Base-by-base conservation (phyloP, 2,797 vertebrate genomes). In the Dryobates pubescens region DNA sequence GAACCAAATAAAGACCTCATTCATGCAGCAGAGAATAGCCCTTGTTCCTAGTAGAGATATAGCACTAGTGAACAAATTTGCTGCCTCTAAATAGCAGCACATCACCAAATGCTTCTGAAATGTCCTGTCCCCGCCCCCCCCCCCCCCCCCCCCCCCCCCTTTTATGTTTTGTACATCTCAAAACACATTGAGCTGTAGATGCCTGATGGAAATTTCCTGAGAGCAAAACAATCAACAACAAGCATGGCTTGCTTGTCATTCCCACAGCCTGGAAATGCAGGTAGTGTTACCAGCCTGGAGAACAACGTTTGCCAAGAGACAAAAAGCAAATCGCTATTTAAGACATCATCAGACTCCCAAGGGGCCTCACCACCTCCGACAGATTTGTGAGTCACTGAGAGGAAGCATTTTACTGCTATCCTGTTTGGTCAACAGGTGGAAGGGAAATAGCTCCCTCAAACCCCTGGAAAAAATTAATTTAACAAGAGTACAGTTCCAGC, bases 361-460 rank as follows among this genome's bases (percentile, higher is more conserved):
- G 7, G 93, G 92, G 92, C 85, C 80, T 91, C 92, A 89, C 93
- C 93, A 80, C 92, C 90, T 95, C 94, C 32, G 47, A 94, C 93
- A 95, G 93, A 93, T 92, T 72, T 69, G 89, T 96, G 96, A 95
- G 80, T 95, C 94, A 95, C 81, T n/a, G 76, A 30, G 91, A 96
- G 96, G 96, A 96, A 96, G 85, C 59, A 91, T 95, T 96, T 96
- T 96, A 96, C 95, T 96, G 94, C 87, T 96, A 95, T 96, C 96
- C 94, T 96, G 96, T 95, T 96, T 96, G 94, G 95, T 95, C 91
- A 96, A 89, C 94, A 96, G 94, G 96, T 96, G 95, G 93, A 96
- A 96, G 96, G 96, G 94, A 96, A 96, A 94, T 65, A 85, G 89
- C 87, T 95, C 92, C 94, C 9, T 6, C 89, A 93, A 95, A 77